phyloP scores from a whole-genome alignment of 1,140 invertebrate species.

The Neelides sp. region DNA sequence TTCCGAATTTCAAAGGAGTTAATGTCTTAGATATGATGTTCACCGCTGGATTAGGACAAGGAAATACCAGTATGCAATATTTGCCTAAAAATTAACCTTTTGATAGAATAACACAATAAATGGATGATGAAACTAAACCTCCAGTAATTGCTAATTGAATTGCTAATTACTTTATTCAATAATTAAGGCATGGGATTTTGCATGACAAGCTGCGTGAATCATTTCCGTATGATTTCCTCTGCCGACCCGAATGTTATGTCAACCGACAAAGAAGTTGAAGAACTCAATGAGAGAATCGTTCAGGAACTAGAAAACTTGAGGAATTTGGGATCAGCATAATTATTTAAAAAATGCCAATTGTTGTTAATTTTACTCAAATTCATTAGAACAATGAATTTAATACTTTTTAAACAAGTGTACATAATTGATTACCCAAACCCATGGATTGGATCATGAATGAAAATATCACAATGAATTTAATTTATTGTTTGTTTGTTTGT shows the following conservation, averaged over 20 bases:
- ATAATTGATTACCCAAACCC: no score
- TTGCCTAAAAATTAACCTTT: not conserved
- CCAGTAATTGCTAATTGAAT: no score
- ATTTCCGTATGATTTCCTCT: conserved; percentile 8
- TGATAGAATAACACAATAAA: not conserved
- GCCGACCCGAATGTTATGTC: conserved; percentile 13
- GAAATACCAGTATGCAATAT: conserved; percentile 10
- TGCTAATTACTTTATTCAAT: no score
- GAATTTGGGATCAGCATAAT: not conserved
- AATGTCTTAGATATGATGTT: conserved; percentile 20
- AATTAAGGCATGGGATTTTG: conserved; percentile 14
- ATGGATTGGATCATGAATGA: no score
- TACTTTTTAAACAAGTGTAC: no score
- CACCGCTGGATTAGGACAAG: conserved; percentile 13
- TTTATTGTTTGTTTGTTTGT: no score
- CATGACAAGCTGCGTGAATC: conserved; percentile 10
- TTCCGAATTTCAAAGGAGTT: conserved; percentile 7
- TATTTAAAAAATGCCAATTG: not conserved
- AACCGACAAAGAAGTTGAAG: conserved; percentile 10
- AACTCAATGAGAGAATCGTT: conserved; percentile 15
- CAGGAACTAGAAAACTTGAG: conserved; percentile 9
- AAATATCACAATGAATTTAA: no score
- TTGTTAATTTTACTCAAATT: not conserved
- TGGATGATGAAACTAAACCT: not conserved
- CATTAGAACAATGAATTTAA: not conserved